Base-by-base conservation (phyloP, 30 jellyfish, hydroid and myxozoan species). In the Pelagia noctiluca region DNA sequence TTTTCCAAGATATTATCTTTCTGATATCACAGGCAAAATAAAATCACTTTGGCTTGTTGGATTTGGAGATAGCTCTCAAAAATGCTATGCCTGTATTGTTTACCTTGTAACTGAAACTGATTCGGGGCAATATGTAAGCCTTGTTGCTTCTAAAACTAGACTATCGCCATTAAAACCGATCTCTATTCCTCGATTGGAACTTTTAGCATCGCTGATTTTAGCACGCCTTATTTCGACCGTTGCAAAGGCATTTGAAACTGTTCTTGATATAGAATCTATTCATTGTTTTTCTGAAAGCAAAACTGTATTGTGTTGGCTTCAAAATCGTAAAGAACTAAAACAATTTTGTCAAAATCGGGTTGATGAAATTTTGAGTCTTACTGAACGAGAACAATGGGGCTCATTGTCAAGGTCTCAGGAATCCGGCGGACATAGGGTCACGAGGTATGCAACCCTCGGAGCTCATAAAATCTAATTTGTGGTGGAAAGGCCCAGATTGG, bases 101-200 rank as follows among this genome's bases (percentile, higher is more conserved):
- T 70, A 70, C 67, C 23, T 70, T 13, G 82, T 70, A 2, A 22
- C 33, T 70, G 72, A 70, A 22, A 70, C 82, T 30, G 82, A 31
- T 2, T 22, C 21, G 12, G 76, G 82, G 21, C 13, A 13, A 35
- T 35, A 2, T 70, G 0, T 2, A 2, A 22, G 13, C 7, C 82
- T 70, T 18, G 21, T 70, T 38, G 33, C 71, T 70, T 28, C 74
- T 3, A 74, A 74, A 50, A 42, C 86, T 23, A 42, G 86, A 32
- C 81, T 74, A 2, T 49, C 86, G 30, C 78, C 86, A 11, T 50
- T 19, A 21, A 74, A 74, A 26, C 29, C 25, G 30, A 30, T 70
- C 23, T 30, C 68, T 22, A 74, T 74, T 16, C 86, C 86, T 16
- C 29, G 83, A 8, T 74, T 74, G 33, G 78, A 74, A 26, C 84